Conservation (phyloP, 1,140 invertebrate genomes). For the Philopotamus ludificatus region DNA sequence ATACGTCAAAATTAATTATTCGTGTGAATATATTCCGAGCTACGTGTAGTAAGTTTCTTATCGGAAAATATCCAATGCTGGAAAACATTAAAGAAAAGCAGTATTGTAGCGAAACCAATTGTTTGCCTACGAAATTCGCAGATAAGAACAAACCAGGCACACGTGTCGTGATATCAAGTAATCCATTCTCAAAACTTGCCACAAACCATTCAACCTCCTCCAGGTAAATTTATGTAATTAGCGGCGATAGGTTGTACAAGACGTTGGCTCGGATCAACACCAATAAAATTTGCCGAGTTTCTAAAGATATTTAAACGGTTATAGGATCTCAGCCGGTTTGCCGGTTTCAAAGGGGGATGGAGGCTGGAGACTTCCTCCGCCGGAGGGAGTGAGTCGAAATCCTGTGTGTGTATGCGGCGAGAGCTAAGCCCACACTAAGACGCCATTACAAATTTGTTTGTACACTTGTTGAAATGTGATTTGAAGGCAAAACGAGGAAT, state of each 20-base stretch:
- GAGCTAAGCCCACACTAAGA: not conserved
- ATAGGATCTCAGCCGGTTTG: too few species aligned
- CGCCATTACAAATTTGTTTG: not conserved
- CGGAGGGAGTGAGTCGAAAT: not conserved
- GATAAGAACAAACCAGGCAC: not conserved
- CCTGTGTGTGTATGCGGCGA: not conserved
- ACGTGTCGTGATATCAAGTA: conserved; percentile 9
- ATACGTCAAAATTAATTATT: too few species aligned
- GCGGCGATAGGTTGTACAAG: not conserved
- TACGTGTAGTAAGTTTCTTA: too few species aligned
- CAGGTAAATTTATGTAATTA: conserved; percentile 21
- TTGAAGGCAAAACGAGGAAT: not conserved
- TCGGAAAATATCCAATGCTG: too few species aligned
- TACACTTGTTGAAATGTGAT: not conserved
- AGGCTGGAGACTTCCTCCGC: too few species aligned
- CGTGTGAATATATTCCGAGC: too few species aligned
- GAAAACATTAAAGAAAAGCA: not conserved
- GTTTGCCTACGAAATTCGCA: not conserved
- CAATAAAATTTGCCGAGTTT: not conserved
- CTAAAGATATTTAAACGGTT: too few species aligned
- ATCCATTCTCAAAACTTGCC: conserved; percentile 5
- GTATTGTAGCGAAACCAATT: not conserved
- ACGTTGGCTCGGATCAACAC: not conserved
- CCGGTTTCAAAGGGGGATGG: not conserved
- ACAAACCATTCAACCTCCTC: not conserved